Evolutionary conservation across 2,888 invertebrate species (phyloP), one percentile per base, ranked within the genome.

Genomic region (Ophion costatus): DNA sequence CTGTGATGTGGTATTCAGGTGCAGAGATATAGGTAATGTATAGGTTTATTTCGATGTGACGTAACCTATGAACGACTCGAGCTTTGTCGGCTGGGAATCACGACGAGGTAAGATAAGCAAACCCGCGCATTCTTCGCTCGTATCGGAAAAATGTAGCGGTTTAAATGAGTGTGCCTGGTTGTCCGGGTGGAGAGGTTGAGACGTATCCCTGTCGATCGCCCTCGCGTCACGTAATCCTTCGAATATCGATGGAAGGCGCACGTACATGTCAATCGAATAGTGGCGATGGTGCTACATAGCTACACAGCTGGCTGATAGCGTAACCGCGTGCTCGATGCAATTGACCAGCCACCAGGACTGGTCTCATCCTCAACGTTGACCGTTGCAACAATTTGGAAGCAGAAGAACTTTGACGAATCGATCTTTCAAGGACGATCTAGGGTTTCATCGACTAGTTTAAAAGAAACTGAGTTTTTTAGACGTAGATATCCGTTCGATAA

Each of bases 71-170:
- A 29, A 76, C 61, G 51, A 74, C 57, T 20, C 63, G 29, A 77
- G 66, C 20, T 83, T 67, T 57, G 77, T 51, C 74, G 51, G 24
- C 29, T 22, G 63, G 66, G 51, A 83, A 64, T 57, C 38, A n/a
- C 81, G 64, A 74, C 64, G 56, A 81, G 33, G 80, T 71, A 70
- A 61, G 80, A 84, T 84, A 84, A 84, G 77, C 80, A 74, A 63
- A 22, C 77, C 10, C 33, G 77, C 33, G 77, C 67, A 78, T 69
- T 74, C 66, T 71, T 24, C 66, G 59, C 56, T 67, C 38, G 57
- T 80, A 84, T 84, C 64, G 83, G 77, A 85, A 76, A 75, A 82
- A 80, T 84, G 82, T 78, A 78, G 70, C 70, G 69, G 74, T 86
- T 82, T 74, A 78, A 82, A 86, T 73, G 63, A 80, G 66, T 82